Base-by-base conservation (phyloP, 1,140 invertebrate species). In the Argopecten irradians region DNA sequence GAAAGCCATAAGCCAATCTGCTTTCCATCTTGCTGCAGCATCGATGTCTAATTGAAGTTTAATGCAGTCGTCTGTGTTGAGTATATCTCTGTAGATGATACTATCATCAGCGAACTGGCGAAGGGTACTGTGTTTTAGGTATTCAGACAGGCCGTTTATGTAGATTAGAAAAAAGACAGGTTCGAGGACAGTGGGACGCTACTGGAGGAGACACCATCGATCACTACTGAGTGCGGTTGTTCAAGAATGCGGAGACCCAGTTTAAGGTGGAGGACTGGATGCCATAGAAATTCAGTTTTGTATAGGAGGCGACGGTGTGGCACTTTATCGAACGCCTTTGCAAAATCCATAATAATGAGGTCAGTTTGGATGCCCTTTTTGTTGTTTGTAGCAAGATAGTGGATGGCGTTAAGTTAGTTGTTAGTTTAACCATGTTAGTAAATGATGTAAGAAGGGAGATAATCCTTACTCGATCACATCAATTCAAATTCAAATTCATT, bases 261-360 rank as follows among this genome's bases (percentile, higher is more conserved):
- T 46, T 86, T 35, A 87, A 34, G n/a, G 36, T 82, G 22, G 46
- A 83, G 11, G 83, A 86, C 71, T 36, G 41, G 82, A 88, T 84
- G 22, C 90, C 83, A 87, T 91, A 90, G 33, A 88, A 86, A 39
- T 89, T 28, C 16, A 92, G 39, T 89, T n/a, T 90, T 91, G 33
- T 85, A 35, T 22, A 89, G 85, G 32, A 11, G 43, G 16, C 22
- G 43, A 11, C 7, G 43, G 22, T n/a, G n/a, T n/a, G n/a, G n/a
- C n/a, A n/a, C 22, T 55, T 55, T 55, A 55, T 55, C 43, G 43
- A 55, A 11, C 43, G 16, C 43, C 16, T 55, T 8, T 19, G 8
- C 43, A 55, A 55, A 55, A 19, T 55, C 16, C 16, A 55, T 55
- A 19, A 55, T 55, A 19, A 55, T 19, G 16, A 55, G 43, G 43